phyloP scores from a whole-genome alignment of 2,113 vertebrate species.

The Notothenia coriiceps region DNA sequence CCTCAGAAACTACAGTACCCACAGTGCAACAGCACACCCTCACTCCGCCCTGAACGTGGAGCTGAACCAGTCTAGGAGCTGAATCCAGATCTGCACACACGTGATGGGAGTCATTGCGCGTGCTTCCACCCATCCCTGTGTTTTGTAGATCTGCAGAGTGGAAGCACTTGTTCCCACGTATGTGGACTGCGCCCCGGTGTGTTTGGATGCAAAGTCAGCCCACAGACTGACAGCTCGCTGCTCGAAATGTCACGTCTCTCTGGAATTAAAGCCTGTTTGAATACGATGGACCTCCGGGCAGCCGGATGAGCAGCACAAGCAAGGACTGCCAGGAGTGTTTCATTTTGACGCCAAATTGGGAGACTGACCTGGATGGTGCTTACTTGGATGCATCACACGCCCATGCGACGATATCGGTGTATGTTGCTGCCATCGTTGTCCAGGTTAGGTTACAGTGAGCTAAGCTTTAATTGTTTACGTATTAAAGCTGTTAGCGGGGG shows the following conservation, averaged over 20 bases:
- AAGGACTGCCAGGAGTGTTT: slow-evolving; percentile 36
- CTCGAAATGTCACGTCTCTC: slow-evolving; percentile 69
- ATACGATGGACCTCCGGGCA: slow-evolving; percentile 39
- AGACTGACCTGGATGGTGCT: slow-evolving; percentile 48
- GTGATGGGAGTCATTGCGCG: background rate
- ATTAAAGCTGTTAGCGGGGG: slow-evolving; percentile 21
- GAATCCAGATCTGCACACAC: slow-evolving; percentile 34
- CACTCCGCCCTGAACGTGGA: slow-evolving; percentile 25
- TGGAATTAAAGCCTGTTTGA: slow-evolving; percentile 42
- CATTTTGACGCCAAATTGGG: slow-evolving; percentile 30
- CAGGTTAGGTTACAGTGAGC: slow-evolving; percentile 71
- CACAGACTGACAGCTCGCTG: slow-evolving; percentile 83
- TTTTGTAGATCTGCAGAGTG: slow-evolving; percentile 34
- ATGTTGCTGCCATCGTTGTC: slow-evolving; percentile 69
- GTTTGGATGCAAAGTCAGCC: slow-evolving; percentile 83
- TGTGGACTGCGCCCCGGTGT: slow-evolving; percentile 73
- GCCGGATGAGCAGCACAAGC: slow-evolving; percentile 46
- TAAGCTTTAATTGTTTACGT: slow-evolving; percentile 58
- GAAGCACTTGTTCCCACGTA: slow-evolving; percentile 23
- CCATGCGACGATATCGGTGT: slow-evolving; percentile 78
- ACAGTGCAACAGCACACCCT: slow-evolving; percentile 64
- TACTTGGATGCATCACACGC: slow-evolving; percentile 76
- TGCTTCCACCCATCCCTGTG: slow-evolving; percentile 25
- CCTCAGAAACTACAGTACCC: slow-evolving; percentile 77
- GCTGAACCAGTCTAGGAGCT: background rate